A percentile compares a stretch with the other conserved stretches of the same genome.
These are phyloP conservation scores for Brachionus asplanchnoidis DNA, from an alignment of 1,140 invertebrate species.

Conservation along the genomic window DNA sequence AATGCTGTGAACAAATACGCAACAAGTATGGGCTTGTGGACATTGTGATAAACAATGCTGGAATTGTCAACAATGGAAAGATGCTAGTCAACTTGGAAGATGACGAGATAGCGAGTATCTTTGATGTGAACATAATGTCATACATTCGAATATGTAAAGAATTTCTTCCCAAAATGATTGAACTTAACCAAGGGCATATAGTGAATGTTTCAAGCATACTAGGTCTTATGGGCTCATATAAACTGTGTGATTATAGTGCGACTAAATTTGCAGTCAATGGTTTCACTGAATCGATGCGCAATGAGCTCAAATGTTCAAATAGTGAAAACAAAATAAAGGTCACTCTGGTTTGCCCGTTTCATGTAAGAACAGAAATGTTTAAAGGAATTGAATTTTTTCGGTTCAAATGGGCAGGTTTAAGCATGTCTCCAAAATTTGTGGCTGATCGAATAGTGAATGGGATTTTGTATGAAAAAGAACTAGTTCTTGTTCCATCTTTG, in stretches of 20 bases:
- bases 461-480: slow-evolving; percentile 30
- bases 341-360: slow-evolving; percentile 11
- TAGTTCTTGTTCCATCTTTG: not conserved
- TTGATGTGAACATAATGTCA: slow-evolving; percentile 25
- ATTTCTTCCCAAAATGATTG: slow-evolving; percentile 29
- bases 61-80: slow-evolving; percentile 17
- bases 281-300: slow-evolving; percentile 20
- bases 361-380: slow-evolving; percentile 19
- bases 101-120: slow-evolving; percentile 1
- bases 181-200: slow-evolving; percentile 22
- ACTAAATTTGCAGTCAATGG: slow-evolving; percentile 39
- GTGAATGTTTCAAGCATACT: slow-evolving; percentile 7
- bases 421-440: slow-evolving; percentile 6
- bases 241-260: slow-evolving; percentile 22
- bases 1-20: not conserved
- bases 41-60: slow-evolving; percentile 37
- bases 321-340: not conserved
- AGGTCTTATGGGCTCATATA: slow-evolving; percentile 10
- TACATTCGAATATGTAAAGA: slow-evolving; percentile 11
- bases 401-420: slow-evolving; percentile 17
- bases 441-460: slow-evolving; percentile 15
- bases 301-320: not conserved
- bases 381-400: slow-evolving; percentile 4
- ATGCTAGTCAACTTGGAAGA: not conserved
- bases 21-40: not conserved